phyloP scores from a whole-genome alignment of 1,140 invertebrate genomes.

The Pogonomyrmex californicus region DNA sequence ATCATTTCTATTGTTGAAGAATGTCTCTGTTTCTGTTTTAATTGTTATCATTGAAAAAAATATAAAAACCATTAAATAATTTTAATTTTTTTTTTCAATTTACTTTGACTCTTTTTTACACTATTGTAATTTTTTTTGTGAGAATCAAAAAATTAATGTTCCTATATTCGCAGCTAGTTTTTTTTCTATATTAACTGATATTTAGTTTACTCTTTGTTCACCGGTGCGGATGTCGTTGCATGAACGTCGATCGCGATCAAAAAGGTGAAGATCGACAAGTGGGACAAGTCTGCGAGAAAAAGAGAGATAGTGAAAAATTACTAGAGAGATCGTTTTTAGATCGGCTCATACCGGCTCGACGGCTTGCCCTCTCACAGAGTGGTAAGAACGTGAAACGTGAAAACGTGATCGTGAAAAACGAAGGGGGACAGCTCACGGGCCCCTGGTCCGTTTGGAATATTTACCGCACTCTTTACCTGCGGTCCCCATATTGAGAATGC shows the following conservation, averaged over 20 bases:
- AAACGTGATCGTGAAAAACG: conserved; percentile 85
- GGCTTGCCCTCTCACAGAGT: conserved; percentile 83
- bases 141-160: neutral
- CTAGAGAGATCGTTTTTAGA: conserved; percentile 81
- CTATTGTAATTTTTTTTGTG: neutral
- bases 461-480: conserved; percentile 98
- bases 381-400: conserved; percentile 84
- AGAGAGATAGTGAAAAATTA: conserved; percentile 65
- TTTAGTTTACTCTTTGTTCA: neutral
- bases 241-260: conserved; percentile 61
- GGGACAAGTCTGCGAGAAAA: conserved; percentile 67
- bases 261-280: conserved; percentile 65
- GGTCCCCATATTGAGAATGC: conserved; percentile 99
- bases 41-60: neutral
- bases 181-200: neutral
- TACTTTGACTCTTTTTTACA: neutral
- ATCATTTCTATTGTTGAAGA: conserved; percentile 11
- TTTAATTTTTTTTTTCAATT: neutral
- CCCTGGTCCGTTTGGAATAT: conserved; percentile 91
- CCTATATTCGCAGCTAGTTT: neutral
- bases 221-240: conserved; percentile 64
- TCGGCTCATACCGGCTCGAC: conserved; percentile 85
- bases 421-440: conserved; percentile 83
- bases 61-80: neutral
- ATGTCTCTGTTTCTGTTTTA: neutral